These are phyloP conservation scores for Xylocampa areola DNA, from an alignment of 2,888 invertebrate genomes.

Conservation along the genomic window DNA sequence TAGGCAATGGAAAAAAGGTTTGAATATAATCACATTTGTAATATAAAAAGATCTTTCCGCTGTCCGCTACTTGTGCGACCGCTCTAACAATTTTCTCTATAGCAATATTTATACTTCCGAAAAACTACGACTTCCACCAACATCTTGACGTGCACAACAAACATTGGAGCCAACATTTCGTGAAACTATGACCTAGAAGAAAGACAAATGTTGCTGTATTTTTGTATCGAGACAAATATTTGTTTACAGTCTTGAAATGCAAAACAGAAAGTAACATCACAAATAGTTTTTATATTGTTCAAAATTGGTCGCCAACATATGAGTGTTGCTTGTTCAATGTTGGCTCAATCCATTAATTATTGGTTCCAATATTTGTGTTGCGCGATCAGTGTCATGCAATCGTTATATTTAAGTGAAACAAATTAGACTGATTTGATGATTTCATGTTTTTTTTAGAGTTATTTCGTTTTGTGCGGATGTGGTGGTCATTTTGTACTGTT, in stretches of 20 bases:
- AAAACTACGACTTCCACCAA: conserved; percentile 38
- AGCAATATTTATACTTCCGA: conserved; percentile 44
- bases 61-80: conserved; percentile 4
- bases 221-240: no score
- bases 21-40: no score
- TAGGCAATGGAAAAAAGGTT: no score
- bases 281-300: no score
- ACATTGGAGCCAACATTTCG: conserved; percentile 21
- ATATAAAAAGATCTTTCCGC: background rate
- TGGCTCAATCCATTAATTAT: conserved; percentile 6
- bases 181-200: background rate
- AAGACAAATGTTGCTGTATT: no score
- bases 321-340: no score
- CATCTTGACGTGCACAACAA: conserved; percentile 6
- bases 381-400: conserved; percentile 21
- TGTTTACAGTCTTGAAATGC: no score
- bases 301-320: no score
- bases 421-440: conserved; percentile 82
- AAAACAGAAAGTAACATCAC: no score
- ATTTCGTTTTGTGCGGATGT: conserved; percentile 10
- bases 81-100: conserved; percentile 10
- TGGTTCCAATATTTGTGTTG: conserved; percentile 19
- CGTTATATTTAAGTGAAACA: conserved; percentile 75
- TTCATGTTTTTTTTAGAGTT: conserved; percentile 60
- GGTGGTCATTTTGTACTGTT: background rate